phyloP scores from a whole-genome alignment of 1,140 invertebrate genomes.

The Delia radicum region DNA sequence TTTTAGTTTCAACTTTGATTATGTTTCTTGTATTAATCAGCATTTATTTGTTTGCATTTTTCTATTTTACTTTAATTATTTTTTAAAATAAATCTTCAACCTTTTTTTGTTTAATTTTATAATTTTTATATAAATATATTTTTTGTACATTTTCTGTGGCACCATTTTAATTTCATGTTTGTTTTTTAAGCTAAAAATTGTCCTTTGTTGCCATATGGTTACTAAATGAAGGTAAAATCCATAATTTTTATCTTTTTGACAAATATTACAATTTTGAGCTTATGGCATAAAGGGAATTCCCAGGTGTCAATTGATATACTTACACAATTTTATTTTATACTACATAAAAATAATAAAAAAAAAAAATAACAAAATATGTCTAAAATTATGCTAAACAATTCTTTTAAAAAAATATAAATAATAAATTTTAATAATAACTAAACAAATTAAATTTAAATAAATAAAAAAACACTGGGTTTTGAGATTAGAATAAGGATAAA shows the following conservation, averaged over 20 bases:
- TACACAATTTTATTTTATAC: background rate
- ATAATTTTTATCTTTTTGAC: background rate
- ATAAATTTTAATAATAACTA: background rate
- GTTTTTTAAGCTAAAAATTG: background rate
- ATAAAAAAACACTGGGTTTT: background rate
- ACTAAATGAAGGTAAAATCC: no score
- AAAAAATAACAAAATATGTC: background rate
- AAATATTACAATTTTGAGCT: conserved; percentile 5
- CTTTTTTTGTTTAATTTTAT: background rate
- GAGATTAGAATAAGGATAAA: background rate
- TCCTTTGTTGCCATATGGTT: no score
- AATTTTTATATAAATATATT: background rate
- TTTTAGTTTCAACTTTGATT: no score
- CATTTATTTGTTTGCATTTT: no score
- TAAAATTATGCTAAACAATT: background rate
- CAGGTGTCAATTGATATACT: conserved; percentile 6
- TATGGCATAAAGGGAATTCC: conserved; percentile 26
- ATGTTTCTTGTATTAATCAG: no score
- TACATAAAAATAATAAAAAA: background rate
- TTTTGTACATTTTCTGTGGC: background rate
- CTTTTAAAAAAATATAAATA: background rate
- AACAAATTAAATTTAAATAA: background rate
- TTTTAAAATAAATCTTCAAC: no score
- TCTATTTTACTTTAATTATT: background rate
- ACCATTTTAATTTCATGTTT: background rate